Evolutionary conservation across 2,888 invertebrate species (phyloP), one percentile per base, ranked within the genome.

Genomic region (Clostera curtula): DNA sequence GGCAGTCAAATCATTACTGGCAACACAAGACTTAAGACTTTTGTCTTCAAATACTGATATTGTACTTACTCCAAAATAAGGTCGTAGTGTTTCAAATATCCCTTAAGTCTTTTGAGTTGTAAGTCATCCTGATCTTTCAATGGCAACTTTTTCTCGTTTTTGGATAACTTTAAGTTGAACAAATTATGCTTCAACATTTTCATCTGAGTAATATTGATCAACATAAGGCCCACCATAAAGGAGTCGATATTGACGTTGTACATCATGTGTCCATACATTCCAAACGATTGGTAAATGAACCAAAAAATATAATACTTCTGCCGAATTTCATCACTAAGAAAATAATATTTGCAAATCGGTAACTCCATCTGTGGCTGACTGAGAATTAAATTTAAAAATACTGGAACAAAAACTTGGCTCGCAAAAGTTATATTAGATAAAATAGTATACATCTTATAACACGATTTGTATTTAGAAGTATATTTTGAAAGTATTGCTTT

Each of bases 271-370:
- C 56, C 63, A 25, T 65, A 76, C 36, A 76, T 67, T 0, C 73
- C 70, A 8, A 64, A 20, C 2, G 65, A 49, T 40, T 77, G 76
- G 32, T 75, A 80, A 14, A 68, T 21, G 14, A 49, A 73, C 50
- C 49, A 67, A 28, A 52, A 48, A 10, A 37, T 12, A 32, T 66
- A 75, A 49, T 69, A 66, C 2, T 45, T 41, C 3, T 55, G 34
- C 11, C 67, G 47, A 3, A 48, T 12, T 23, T 69, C 56, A 6
- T 67, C 61, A 11, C 44, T 56, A 25, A 80, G 47, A 39, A 80
- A 80, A 43, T 70, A 73, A 45, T 74, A 80, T 40, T 65, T 62
- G 39, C 69, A 73, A 36, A 79, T 50, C 2, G 79, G 77, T 27
- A 79, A 48, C 22, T 64, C 23, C 6, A 9, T 4, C 9, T 15